Evolutionary conservation across 2,888 invertebrate genomes (phyloP).

Genomic region (Dryocosmus kuriphilus): DNA sequence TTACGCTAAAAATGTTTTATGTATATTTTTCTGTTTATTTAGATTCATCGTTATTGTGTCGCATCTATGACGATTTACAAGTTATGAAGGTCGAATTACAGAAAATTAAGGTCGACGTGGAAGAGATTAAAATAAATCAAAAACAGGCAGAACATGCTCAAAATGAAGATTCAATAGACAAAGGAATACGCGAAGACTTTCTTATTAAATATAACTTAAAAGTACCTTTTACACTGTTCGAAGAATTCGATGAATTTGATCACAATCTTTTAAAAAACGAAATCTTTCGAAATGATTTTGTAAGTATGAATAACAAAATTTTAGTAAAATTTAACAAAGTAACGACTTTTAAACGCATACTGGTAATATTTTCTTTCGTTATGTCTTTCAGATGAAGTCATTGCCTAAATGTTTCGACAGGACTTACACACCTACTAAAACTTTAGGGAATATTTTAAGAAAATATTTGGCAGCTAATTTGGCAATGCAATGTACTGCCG

Average conservation of each 20-base stretch:
- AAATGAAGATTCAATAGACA: neutral
- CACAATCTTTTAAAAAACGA: slow-evolving; percentile 15
- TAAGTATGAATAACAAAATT: neutral
- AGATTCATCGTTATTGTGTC: neutral
- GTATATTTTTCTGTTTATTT: slow-evolving; percentile 7
- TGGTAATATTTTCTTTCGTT: neutral
- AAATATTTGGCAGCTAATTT: too few relatives aligned
- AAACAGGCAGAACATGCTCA: neutral
- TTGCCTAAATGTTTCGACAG: neutral
- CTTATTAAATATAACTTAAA: neutral
- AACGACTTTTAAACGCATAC: neutral
- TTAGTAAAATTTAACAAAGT: neutral
- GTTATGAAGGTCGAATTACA: neutral
- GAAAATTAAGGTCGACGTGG: slow-evolving; percentile 2
- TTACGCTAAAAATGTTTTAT: neutral
- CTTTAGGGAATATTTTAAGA: too few relatives aligned
- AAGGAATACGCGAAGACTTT: neutral
- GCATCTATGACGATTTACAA: slow-evolving; percentile 7
- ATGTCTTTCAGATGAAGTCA: neutral
- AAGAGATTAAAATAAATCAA: neutral
- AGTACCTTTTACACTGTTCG: slow-evolving; percentile 9
- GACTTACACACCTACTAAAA: neutral
- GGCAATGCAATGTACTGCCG: too few relatives aligned
- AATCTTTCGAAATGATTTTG: neutral
- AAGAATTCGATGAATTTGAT: neutral